Base-by-base conservation (phyloP, 2,797 vertebrate species). In the Hybognathus amarus region DNA sequence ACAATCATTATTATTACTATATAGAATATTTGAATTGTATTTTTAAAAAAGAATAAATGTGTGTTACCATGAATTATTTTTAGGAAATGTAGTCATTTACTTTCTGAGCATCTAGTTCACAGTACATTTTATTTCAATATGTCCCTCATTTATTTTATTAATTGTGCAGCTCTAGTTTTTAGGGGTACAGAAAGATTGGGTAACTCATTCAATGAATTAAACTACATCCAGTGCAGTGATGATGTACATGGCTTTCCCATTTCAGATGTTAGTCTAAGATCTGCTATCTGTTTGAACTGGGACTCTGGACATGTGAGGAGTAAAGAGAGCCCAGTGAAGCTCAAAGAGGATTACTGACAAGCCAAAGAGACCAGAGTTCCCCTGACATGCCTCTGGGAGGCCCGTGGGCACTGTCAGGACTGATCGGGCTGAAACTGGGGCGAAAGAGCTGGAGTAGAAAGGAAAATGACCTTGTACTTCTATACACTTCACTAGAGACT, bases 321-420 rank as follows among this genome's bases (percentile, higher is more conserved):
- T 71, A 52, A 36, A 77, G 22, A 45, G 67, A 54, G 38, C 24
- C 33, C n/a, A 50, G 74, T 38, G 63, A 70, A 64, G 75, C 56
- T 85, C 64, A 63, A 73, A 61, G 80, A 87, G 88, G 88, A 90
- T 90, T 90, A 89, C 77, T 82, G 84, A 86, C 83, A 82, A 86
- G 85, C 24, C 83, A 36, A 75, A 71, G 50, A 75, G 79, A 87
- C 86, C 89, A 87, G 88, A 88, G 78, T 74, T 85, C 70, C 80
- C 83, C 82, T 85, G 83, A 87, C 80, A 68, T 50, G 68, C 64
- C 84, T 73, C 61, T 79, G 52, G 70, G 89, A 88, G 76, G 87
- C 91, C 92, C 90, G 75, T 89, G 91, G 91, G 89, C 87, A 86
- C 90, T 90, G 92, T 91, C 87, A 88, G 85, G 87, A 87, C 87